Evolutionary conservation across 2,888 invertebrate genomes (phyloP), one percentile per base, ranked within the genome.

Genomic region (Invenusta paracnida): DNA sequence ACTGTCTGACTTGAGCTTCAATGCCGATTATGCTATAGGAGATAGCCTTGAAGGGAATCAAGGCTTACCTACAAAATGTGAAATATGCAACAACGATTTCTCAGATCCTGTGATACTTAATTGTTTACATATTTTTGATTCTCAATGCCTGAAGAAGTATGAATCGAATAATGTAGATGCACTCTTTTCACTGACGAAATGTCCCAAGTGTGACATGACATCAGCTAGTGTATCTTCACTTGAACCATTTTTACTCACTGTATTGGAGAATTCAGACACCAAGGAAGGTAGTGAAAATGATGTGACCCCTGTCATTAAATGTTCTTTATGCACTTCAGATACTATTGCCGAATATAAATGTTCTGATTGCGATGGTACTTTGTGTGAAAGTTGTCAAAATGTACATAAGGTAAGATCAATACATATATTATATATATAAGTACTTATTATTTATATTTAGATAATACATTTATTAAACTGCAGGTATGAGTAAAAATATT

Each of bases 371-470:
- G 86, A 85, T 86, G 86, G 86, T 0, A 85, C 84, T 28, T 66
- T 86, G 0, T 86, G 86, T 30, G 82, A 48, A 30, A 2, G 82
- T 1, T 86, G 86, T 85, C 13, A 67, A 30, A 86, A 29, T 85
- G 67, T 86, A 13, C 86, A 86, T 30, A 86, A 86, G 73, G 85
- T 84, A 30, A 48, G n/a, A n/a, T n/a, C n/a, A n/a, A n/a, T n/a
- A n/a, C n/a, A n/a, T n/a, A n/a, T n/a, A n/a, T n/a, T n/a, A n/a
- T n/a, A n/a, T n/a, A n/a, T n/a, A n/a, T n/a, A n/a, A n/a, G 11
- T 48, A 48, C 48, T 48, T 48, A 11, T 17, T 48, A 48, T 48
- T 48, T 11, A 11, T 48, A 11, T 48, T 48, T 48, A 11, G 5
- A 48, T 5, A 48, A 48, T 48, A 48, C 17, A 48, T 48, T 48